These are phyloP conservation scores for Mongoloraphidia duomilia DNA, from an alignment of 2,888 invertebrate genomes.

Conservation along the genomic window DNA sequence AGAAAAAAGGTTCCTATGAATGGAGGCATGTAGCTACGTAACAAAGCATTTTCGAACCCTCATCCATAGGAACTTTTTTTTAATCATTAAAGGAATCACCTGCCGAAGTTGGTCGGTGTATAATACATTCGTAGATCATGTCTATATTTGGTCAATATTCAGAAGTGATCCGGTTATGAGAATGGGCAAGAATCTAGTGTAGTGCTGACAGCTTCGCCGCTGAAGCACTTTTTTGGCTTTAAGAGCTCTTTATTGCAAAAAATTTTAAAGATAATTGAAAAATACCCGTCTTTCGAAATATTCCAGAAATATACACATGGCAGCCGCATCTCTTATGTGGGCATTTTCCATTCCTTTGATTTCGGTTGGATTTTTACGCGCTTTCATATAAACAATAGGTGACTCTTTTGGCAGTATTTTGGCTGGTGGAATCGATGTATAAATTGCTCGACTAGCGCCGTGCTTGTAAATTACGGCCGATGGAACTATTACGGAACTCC, in stretches of 20 bases:
- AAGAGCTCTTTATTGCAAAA: not conserved
- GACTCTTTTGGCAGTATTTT: conserved; percentile 51
- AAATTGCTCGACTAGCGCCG: conserved; percentile 59
- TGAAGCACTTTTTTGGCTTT: not conserved
- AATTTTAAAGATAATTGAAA: conserved; percentile 6
- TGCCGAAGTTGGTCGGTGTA: no score
- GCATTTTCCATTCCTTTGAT: conserved; percentile 68
- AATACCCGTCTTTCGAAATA: conserved; percentile 52
- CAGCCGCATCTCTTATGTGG: conserved; percentile 77
- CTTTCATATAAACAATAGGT: conserved; percentile 73
- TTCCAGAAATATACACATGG: conserved; percentile 74
- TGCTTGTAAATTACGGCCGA: conserved; percentile 51
- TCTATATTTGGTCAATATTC: not conserved
- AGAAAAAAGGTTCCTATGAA: no score
- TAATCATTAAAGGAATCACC: no score
- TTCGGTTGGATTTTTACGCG: conserved; percentile 72
- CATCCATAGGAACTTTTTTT: no score
- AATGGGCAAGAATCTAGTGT: not conserved
- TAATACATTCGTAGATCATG: no score
- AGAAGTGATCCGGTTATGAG: not conserved
- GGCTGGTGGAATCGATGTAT: conserved; percentile 39
- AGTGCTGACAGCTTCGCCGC: no score
- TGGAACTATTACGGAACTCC: conserved; percentile 53
- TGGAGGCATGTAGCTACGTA: no score
- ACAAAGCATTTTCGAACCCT: no score